Base-by-base conservation (phyloP, 2,797 vertebrate genomes). In the Parotocinclus haroldoi region DNA sequence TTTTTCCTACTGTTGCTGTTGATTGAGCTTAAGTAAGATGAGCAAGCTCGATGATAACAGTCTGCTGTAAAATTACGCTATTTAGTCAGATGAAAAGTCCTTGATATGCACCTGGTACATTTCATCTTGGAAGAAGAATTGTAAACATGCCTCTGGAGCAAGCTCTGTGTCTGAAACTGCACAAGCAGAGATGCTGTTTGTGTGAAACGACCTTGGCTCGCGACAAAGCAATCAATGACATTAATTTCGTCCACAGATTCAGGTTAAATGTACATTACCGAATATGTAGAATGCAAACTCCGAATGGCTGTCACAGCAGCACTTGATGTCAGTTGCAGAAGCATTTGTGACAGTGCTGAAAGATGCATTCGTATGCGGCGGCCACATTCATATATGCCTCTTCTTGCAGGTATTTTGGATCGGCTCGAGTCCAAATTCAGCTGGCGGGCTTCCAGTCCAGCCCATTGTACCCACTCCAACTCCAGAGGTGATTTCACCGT, bases 401-500 rank as follows among this genome's bases (percentile, higher is more conserved):
- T 42, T 63, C 49, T 58, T 45, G 11, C 53, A 44, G 53, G 50
- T 59, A 44, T 51, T 63, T 50, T 16, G 40, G 45, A 13, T 40
- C 58, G 10, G 36, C 44, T 10, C 51, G 53, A 57, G 19, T 16
- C 58, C 58, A 52, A 55, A 7, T 39, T 52, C 66, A 72, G 59
- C 49, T 79, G 79, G 73, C 72, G 44, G 48, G n/a, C 61, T 59
- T 77, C 80, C 73, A 76, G 61, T 40, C 27, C 40, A 45, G 58
- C 63, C 72, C 64, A 66, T 66, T 76, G 64, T 74, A 72, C 60
- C 58, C 74, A 80, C 67, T 82, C 58, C 14, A 48, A 54, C 62
- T 69, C 55, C 63, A 72, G 79, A 83, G 78, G 83, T 87, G 88
- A 91, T 91, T 90, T 90, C 87, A 89, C 87, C 77, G 85, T 89